Evolutionary conservation across 2,797 vertebrate species (phyloP).

Genomic region (Aratinga solstitialis): DNA sequence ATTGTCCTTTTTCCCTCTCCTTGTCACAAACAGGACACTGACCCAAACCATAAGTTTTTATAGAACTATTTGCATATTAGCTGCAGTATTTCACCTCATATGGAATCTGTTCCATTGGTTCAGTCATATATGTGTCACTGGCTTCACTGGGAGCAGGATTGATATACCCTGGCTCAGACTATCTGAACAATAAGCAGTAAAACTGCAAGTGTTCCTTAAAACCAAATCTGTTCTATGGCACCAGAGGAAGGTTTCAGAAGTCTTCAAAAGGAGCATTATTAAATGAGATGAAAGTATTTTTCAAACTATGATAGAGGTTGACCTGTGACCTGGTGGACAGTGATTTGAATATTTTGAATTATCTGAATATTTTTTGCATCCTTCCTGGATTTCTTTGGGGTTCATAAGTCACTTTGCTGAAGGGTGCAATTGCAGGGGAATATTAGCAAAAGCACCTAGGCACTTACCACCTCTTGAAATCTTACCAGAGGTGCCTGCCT

Average conservation of each 20-base stretch:
- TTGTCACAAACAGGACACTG: background rate
- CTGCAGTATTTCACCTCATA: background rate
- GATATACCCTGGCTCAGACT: background rate
- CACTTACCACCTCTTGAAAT: background rate
- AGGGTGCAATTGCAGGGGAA: background rate
- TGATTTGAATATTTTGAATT: slow-evolving; percentile 20
- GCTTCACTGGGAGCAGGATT: background rate
- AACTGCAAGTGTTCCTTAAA: background rate
- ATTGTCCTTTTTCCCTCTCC: background rate
- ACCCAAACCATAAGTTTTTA: background rate
- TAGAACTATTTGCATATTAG: background rate
- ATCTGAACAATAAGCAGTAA: background rate
- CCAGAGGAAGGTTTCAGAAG: background rate
- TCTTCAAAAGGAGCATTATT: background rate
- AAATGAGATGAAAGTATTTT: background rate
- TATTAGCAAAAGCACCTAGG: background rate
- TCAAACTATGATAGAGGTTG: background rate
- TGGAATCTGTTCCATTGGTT: background rate
- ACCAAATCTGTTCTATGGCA: background rate
- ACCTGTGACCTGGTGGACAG: background rate
- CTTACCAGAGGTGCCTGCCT: background rate
- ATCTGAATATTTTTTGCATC: background rate
- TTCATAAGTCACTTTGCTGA: background rate
- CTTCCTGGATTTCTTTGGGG: background rate
- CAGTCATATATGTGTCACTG: background rate